These are phyloP conservation scores for Melanophora roralis DNA, from an alignment of 2,888 invertebrate genomes.

Conservation along the genomic window DNA sequence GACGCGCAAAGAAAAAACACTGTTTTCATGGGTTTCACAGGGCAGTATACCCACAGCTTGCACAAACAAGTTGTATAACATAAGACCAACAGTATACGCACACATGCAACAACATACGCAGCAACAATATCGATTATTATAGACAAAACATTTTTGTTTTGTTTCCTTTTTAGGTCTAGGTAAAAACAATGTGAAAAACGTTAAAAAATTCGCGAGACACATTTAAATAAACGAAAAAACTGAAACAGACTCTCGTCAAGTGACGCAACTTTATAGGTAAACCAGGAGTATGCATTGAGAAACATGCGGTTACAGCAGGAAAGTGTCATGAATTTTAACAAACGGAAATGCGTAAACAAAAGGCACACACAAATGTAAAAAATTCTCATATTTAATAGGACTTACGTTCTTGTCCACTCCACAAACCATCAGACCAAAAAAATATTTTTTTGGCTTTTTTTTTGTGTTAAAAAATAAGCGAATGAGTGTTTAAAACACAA, in stretches of 20 bases:
- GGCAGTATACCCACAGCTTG: not conserved
- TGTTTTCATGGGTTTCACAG: not conserved
- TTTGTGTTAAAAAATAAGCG: slow-evolving; percentile 11
- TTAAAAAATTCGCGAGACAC: too few species aligned
- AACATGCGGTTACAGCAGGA: not conserved
- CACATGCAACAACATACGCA: slow-evolving; percentile 25
- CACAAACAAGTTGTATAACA: too few species aligned
- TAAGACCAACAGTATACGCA: slow-evolving; percentile 11
- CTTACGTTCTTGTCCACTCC: slow-evolving; percentile 19
- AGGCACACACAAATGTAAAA: too few species aligned
- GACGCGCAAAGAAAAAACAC: slow-evolving; percentile 2
- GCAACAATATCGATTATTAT: slow-evolving; percentile 45
- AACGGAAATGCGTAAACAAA: slow-evolving; percentile 57
- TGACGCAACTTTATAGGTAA: not conserved
- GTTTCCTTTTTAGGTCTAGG: not conserved
- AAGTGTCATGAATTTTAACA: slow-evolving; percentile 55
- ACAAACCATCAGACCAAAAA: not conserved
- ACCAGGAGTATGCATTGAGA: not conserved
- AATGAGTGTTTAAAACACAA: slow-evolving; percentile 26
- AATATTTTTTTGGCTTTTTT: slow-evolving; percentile 12
- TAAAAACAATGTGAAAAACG: not conserved
- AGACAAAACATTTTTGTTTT: not conserved
- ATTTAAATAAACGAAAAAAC: not conserved
- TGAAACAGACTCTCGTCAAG: not conserved
- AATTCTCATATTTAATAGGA: too few species aligned